These are phyloP conservation scores for Salticus scenicus DNA, from an alignment of 2,888 invertebrate genomes.

Conservation along the genomic window DNA sequence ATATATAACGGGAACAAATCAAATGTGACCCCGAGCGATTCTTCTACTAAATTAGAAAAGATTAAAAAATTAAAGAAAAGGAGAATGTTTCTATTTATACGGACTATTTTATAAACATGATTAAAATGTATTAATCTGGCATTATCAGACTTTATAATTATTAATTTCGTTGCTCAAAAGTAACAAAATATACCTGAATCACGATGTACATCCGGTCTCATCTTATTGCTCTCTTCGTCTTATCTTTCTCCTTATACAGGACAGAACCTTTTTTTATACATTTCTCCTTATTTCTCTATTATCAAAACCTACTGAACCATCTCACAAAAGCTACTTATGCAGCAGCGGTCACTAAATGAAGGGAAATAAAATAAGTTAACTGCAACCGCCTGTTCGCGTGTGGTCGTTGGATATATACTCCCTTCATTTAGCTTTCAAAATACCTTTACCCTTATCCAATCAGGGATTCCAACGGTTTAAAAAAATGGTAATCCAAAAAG, in stretches of 20 bases:
- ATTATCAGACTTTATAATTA: not conserved
- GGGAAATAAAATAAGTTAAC: slow-evolving; percentile 5
- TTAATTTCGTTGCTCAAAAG: not conserved
- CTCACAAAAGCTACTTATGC: not conserved
- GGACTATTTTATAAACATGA: no score
- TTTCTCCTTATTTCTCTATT: slow-evolving; percentile 7
- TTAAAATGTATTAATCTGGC: no score
- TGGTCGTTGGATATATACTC: not conserved
- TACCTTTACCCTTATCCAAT: slow-evolving; percentile 15
- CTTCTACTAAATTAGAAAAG: no score
- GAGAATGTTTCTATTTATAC: no score
- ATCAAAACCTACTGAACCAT: slow-evolving; percentile 12
- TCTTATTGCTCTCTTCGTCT: not conserved
- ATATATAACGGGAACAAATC: no score
- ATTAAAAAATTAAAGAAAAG: no score
- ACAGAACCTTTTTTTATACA: not conserved
- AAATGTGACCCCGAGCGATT: no score
- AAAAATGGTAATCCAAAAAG: slow-evolving; percentile 20
- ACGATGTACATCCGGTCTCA: not conserved
- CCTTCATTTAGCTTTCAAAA: slow-evolving; percentile 7
- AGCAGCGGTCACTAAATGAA: not conserved
- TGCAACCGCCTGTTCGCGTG: not conserved
- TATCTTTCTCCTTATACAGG: not conserved
- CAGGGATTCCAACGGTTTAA: not conserved
- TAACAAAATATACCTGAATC: not conserved